Base-by-base conservation (phyloP, 2,888 invertebrate genomes). In the Heteromurus nitidus region DNA sequence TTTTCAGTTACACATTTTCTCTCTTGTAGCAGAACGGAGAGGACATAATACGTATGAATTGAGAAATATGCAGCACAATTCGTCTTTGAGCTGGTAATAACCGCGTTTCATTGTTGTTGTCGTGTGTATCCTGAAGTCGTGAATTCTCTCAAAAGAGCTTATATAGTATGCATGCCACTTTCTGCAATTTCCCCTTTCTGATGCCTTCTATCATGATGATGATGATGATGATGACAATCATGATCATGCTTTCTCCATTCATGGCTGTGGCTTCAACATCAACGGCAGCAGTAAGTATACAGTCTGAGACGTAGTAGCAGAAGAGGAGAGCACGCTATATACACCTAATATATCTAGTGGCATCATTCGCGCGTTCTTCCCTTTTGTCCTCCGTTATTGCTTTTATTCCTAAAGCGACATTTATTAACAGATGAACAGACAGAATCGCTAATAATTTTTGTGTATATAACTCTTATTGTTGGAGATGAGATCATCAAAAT, bases 171-270 rank as follows among this genome's bases (percentile, higher is more conserved):
- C 67, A 80, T n/a, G 72, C 58, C 55, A 73, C 58, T 72, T 67
- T 79, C 70, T 70, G 65, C 79, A 79, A 79, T 79, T 64, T 80
- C 72, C 72, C 65, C 47, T 72, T 72, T 72, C 50, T 80, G 58
- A 80, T 80, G 72, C 64, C 67, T 53, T 18, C 50, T 55, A 24
- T 36, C 36, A 36, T 36, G 36, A 36, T 36, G 36, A 36, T 53
- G 67, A 47, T 30, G 47, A 68, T 42, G 28, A 69, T 69, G 50
- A 24, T 44, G 47, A 55, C 62, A 20, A 64, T 64, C 55, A 42
- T 69, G 36, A 79, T 79, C 28, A 9, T 47, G 28, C 47, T 64
- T 64, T 62, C 50, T 73, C 64, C 60, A 55, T 55, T 55, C 55
- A 24, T 36, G 13, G 7, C 13, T 13, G 13, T 13, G 7, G 13